Conservation (phyloP, 2,113 vertebrate species). For the Galbula dea region DNA sequence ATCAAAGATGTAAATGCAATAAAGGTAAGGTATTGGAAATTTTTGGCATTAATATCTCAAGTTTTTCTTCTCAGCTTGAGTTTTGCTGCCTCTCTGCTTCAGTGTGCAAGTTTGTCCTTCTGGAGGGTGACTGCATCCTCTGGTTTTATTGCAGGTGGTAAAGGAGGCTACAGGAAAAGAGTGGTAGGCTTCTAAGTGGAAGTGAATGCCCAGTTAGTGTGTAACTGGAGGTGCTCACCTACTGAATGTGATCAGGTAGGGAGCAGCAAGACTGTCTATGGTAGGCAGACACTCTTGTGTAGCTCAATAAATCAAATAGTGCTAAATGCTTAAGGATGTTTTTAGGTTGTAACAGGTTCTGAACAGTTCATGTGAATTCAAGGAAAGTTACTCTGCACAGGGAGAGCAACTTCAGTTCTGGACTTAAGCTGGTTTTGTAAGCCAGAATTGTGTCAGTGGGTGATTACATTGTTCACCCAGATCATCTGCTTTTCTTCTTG, state of each 20-base stretch:
- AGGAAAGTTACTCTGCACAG: not conserved
- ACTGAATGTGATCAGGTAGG: not conserved
- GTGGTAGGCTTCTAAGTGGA: not conserved
- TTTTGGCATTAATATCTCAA: not conserved
- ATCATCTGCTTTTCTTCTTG: not conserved
- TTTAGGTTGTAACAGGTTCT: not conserved
- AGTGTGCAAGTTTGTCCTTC: not conserved
- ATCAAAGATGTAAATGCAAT: not conserved
- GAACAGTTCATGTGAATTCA: not conserved
- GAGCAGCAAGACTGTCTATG: accelerated
- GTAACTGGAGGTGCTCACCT: not conserved
- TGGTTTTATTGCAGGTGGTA: not conserved
- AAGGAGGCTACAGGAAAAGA: not conserved
- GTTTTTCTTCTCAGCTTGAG: not conserved
- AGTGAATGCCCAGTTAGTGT: accelerated
- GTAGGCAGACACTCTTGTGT: not conserved
- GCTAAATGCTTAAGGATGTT: not conserved
- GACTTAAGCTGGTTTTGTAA: not conserved
- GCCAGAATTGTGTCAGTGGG: not conserved
- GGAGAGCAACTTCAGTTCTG: not conserved
- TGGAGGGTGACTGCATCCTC: not conserved
- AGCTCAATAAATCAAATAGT: not conserved
- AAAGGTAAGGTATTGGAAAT: not conserved
- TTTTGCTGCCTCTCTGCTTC: not conserved
- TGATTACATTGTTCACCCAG: not conserved